Evolutionary conservation across 2,888 invertebrate genomes (phyloP).

Genomic region (Luperina nickerlii): DNA sequence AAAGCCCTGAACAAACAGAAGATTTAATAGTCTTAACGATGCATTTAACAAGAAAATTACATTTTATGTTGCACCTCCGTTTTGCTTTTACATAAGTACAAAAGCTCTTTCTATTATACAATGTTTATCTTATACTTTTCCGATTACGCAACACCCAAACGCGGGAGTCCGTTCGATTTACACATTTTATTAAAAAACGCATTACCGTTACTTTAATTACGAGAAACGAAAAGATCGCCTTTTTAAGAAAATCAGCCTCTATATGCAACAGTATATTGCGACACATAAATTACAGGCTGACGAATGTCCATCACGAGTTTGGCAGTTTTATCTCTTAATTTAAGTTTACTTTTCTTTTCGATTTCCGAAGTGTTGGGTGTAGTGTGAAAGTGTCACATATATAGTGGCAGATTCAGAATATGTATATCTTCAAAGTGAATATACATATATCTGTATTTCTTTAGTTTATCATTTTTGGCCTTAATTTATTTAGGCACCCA

Average conservation of each 20-base stretch:
- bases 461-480: neutral
- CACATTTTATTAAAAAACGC: constrained; percentile 34
- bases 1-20: neutral
- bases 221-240: constrained; percentile 74
- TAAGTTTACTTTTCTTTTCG: constrained; percentile 53
- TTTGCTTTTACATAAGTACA: constrained; percentile 1
- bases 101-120: constrained; percentile 1
- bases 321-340: constrained; percentile 73
- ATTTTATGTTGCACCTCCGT: neutral
- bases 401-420: neutral
- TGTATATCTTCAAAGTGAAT: neutral
- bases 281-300: constrained; percentile 72
- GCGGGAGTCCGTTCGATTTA: constrained; percentile 29
- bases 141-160: constrained; percentile 35
- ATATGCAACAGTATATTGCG: constrained; percentile 65
- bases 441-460: neutral
- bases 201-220: constrained; percentile 72
- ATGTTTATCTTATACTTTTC: constrained; percentile 23
- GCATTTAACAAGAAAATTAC: neutral
- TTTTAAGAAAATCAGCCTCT: constrained; percentile 71
- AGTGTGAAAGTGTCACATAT: constrained; percentile 21
- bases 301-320: constrained; percentile 69
- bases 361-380: constrained; percentile 17
- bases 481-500: neutral
- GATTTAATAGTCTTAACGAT: constrained; percentile 3